These are phyloP conservation scores for Rotaria sp. DNA, from an alignment of 2,888 invertebrate species.

Conservation along the genomic window DNA sequence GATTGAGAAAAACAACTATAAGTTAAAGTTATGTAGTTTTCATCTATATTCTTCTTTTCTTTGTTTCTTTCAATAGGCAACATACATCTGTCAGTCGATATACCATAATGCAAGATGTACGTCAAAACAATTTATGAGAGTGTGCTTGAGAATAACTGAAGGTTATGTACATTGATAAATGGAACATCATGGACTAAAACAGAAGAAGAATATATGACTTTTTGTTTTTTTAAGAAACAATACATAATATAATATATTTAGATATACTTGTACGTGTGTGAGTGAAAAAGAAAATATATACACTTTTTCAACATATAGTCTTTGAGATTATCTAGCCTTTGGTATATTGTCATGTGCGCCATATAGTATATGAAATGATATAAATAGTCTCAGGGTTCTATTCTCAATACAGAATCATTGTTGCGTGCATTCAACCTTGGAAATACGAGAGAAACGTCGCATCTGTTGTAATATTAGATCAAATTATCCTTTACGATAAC, in stretches of 20 bases:
- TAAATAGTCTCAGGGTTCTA: not conserved
- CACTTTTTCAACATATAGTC: not conserved
- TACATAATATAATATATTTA: not conserved
- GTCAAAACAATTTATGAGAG: not conserved
- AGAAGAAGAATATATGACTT: not conserved
- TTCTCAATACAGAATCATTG: not conserved
- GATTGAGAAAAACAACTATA: not conserved
- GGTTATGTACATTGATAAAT: not conserved
- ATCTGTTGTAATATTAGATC: not conserved
- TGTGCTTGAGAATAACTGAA: not conserved
- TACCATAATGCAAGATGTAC: not conserved
- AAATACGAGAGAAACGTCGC: not conserved
- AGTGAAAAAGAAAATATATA: not conserved
- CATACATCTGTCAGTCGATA: slow-evolving; percentile 4
- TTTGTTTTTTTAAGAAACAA: not conserved
- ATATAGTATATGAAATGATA: not conserved
- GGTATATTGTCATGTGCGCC: not conserved
- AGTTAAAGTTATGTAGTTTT: not conserved
- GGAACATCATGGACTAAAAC: not conserved
- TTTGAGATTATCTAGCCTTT: not conserved
- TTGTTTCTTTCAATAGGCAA: not conserved
- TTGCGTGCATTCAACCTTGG: slow-evolving; percentile 3
- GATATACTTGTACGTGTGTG: not conserved
- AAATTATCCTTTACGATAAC: not conserved
- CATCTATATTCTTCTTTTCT: not conserved